Base-by-base conservation (phyloP, 2,888 invertebrate species). In the Ptilodon capucinus region DNA sequence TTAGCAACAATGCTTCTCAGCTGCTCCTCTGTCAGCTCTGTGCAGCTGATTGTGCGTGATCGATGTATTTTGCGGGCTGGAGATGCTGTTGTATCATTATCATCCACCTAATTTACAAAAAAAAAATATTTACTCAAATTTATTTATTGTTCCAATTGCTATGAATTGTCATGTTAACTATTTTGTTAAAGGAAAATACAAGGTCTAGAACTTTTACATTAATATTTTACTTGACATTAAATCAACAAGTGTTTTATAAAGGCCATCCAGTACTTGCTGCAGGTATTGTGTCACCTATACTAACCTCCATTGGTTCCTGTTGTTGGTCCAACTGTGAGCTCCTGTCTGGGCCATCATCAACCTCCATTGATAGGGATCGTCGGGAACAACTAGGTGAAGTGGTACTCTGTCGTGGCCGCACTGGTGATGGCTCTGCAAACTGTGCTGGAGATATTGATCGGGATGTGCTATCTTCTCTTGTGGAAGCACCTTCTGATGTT, bases 1-100 rank as follows among this genome's bases (percentile, higher is more conserved):
- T 94, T 92, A 1, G 94, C 94, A 40, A 95, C 91, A 56, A 94
- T 92, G 45, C 91, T 81, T 53, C 93, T 86, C 18, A 95, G 86
- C 71, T 95, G 94, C 44, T 95, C 94, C 52, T 93, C 92, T 5
- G 93, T 93, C 45, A 94, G 81, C 74, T 95, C 95, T 11, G 91
- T 91, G 54, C 92, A 89, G 67, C 91, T 92, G 34, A 89, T 79
- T 21, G 91, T 91, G 39, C 91, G 76, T 16, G 86, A 84, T 42
- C 91, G 67, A 48, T 86, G 82, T 59, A 86, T 83, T 67, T 85
- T 87, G 48, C 85, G 76, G 44, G 87, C 87, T 44, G 90, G 90
- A 39, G 90, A 91, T 56, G 85, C 81, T 49, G 80, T 71, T 36
- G 81, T 76, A 48, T 93, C 86, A 65, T 52, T 65, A 17, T 92